These are phyloP conservation scores for Kradibia gibbosae DNA, from an alignment of 1,140 invertebrate genomes.

Conservation along the genomic window DNA sequence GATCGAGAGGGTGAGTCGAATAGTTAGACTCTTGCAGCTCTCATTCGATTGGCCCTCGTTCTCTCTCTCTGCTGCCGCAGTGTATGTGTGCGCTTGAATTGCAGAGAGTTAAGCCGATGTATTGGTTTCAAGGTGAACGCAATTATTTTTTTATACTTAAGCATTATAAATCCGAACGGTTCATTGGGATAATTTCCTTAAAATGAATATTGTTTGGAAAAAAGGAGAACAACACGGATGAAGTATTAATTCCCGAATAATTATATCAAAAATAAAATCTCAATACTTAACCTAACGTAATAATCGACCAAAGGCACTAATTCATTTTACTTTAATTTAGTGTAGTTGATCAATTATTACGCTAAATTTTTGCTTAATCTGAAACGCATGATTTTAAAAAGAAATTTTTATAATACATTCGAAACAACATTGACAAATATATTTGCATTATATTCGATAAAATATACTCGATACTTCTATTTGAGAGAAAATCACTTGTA, in stretches of 20 bases:
- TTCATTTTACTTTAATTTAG: not conserved
- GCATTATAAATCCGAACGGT: not conserved
- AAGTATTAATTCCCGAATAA: not conserved
- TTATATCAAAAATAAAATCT: not conserved
- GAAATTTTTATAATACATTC: not conserved
- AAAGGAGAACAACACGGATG: not conserved
- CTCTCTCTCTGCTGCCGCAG: not conserved
- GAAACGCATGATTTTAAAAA: not conserved
- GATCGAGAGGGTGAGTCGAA: not conserved
- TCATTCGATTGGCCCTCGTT: constrained; percentile 6
- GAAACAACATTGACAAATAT: not conserved
- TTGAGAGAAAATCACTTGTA: not conserved
- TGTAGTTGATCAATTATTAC: too few species aligned
- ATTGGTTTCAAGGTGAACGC: not conserved
- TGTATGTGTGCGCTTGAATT: not conserved
- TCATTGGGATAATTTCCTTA: not conserved
- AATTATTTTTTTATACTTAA: not conserved
- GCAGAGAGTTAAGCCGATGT: not conserved
- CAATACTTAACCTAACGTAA: not conserved
- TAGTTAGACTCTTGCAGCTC: not conserved
- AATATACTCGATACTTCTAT: not conserved
- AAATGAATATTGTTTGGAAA: not conserved
- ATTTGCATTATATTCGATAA: not conserved
- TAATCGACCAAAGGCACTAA: not conserved
- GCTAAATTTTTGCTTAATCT: not conserved